These are phyloP conservation scores for Indri indri DNA, from an alignment of 2,113 vertebrate genomes.

Conservation along the genomic window DNA sequence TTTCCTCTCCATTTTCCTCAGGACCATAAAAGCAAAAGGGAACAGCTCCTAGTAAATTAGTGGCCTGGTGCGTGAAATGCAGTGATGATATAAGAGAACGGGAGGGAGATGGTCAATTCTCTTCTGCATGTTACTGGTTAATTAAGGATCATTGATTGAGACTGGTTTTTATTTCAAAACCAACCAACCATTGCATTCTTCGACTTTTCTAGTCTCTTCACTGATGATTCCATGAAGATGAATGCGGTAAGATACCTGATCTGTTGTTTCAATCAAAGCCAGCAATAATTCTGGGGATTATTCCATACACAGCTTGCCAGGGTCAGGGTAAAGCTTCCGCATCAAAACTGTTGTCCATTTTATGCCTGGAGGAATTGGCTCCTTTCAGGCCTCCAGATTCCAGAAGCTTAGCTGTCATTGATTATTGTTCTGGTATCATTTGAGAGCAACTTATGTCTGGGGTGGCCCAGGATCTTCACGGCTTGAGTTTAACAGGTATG, in stretches of 20 bases:
- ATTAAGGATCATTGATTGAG: background rate
- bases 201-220: background rate
- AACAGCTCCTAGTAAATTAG: background rate
- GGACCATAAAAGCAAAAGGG: background rate
- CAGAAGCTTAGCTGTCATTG: constrained; percentile 38
- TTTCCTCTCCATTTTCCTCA: constrained; percentile 10
- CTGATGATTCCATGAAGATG: background rate
- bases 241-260: background rate
- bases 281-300: background rate
- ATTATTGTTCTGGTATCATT: constrained; percentile 35
- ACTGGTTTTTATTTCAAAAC: constrained; percentile 56
- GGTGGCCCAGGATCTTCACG: background rate
- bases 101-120: background rate
- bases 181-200: background rate
- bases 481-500: background rate
- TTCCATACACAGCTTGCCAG: background rate
- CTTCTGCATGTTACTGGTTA: background rate
- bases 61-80: background rate
- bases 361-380: constrained; percentile 19
- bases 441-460: constrained; percentile 5
- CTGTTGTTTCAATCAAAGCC: constrained; percentile 32
- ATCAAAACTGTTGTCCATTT: background rate
- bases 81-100: background rate
- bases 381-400: background rate
- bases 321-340: background rate